Evolutionary conservation across 2,797 vertebrate species (phyloP), one percentile per base, ranked within the genome.

Genomic region (Telmatherina bonti): DNA sequence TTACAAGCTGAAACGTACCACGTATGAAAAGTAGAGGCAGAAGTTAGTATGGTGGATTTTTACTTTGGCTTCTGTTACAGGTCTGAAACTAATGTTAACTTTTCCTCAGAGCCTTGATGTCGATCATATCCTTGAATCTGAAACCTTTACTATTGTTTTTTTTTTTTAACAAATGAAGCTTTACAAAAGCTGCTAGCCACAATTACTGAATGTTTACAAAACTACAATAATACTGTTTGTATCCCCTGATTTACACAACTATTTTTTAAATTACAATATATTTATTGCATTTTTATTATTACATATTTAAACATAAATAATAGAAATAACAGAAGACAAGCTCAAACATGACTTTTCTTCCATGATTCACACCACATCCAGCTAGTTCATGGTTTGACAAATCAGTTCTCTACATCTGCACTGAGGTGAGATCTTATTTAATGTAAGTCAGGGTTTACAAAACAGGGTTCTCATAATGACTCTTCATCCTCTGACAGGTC

Each of bases 21-120:
- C 1, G 7, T 13, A 12, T 36, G 11, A 36, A 36, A 13, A 36
- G 45, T 49, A 49, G 20, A 43, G 41, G 16, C 5, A 30, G 22
- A 63, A 61, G 45, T 57, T n/a, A 55, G 38, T 31, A 47, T 9
- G 41, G 53, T n/a, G 43, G 38, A 47, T 18, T 30, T 26, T 13
- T 13, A 55, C 0, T 45, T 41, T 30, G 18, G 2, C 29, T 26
- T 65, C 36, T 55, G 26, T 36, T 22, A 8, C 35, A 43, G 2
- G 6, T 55, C 36, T 7, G 8, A 12, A 24, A 51, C 10, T 51
- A 22, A 22, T 22, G 45, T n/a, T 2, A 18, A 18, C 45, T 47
- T 22, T 47, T 47, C 20, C 9, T 47, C 9, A 47, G 3, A 47
- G 20, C 43, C 43, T 13, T 38, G 18, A 41, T 1, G 16, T 47